Conservation (phyloP, 1,140 invertebrate genomes). For the Schlechtendalia chinensis region DNA sequence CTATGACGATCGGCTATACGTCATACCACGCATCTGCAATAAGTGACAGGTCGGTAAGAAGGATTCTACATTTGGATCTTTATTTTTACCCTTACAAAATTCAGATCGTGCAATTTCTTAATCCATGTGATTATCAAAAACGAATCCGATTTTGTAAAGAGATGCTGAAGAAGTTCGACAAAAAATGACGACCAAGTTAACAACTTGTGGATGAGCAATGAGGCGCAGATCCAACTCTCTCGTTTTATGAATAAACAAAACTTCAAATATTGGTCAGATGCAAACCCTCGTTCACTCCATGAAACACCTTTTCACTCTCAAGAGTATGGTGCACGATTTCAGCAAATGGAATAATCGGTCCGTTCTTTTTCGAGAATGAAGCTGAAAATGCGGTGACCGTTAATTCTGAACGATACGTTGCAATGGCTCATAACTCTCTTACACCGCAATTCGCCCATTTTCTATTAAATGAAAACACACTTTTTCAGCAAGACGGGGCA, state of each 20-base stretch:
- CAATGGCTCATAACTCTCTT: not conserved
- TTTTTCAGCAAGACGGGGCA: too few species aligned
- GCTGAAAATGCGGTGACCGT: not conserved
- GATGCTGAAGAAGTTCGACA: not conserved
- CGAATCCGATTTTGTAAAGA: not conserved
- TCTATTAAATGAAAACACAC: not conserved
- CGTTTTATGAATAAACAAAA: constrained; percentile 54
- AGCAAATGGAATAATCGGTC: not conserved
- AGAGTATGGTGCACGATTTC: constrained; percentile 54
- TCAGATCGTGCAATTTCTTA: not conserved
- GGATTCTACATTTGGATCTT: not conserved
- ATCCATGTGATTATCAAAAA: not conserved
- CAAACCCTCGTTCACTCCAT: constrained; percentile 54
- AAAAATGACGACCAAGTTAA: constrained; percentile 47
- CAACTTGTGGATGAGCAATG: constrained; percentile 52
- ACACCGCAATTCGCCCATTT: too few species aligned
- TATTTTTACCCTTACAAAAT: not conserved
- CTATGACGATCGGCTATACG: not conserved
- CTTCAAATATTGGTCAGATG: constrained; percentile 54
- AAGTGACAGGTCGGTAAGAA: not conserved
- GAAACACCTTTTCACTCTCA: constrained; percentile 55
- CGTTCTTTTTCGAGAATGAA: not conserved
- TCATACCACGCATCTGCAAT: not conserved
- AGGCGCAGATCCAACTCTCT: constrained; percentile 54
- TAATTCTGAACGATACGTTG: not conserved